A percentile compares a stretch with the other conserved stretches of the same genome.
Evolutionary conservation across 1,140 invertebrate genomes (phyloP).

Genomic region (Megathymus violae): DNA sequence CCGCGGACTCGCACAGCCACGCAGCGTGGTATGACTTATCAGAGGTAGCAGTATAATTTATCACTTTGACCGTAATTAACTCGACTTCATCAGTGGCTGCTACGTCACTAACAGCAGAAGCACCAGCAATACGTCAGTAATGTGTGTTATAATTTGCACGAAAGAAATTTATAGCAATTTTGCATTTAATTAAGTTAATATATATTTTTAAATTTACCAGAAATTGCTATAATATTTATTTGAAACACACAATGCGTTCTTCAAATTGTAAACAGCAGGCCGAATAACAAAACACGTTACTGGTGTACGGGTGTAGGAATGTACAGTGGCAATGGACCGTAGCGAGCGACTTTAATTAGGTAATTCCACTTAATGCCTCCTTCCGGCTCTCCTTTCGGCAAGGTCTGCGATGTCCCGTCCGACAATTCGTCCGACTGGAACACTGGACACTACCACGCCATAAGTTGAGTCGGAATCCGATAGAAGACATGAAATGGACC

Average conservation of each 20-base stretch:
- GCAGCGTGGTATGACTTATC: conserved; percentile 23
- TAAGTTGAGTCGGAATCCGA: not conserved
- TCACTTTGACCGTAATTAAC: not conserved
- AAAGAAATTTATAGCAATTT: conserved; percentile 15
- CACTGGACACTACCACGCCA: too few species aligned
- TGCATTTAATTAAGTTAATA: not conserved
- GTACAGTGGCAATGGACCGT: conserved; percentile 25
- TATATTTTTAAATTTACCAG: not conserved
- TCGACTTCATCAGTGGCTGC: not conserved
- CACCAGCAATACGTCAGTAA: conserved; percentile 37
- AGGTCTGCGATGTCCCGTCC: too few species aligned
- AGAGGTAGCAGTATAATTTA: conserved; percentile 23
- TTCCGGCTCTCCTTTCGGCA: conserved; percentile 38
- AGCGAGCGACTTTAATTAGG: conserved; percentile 36
- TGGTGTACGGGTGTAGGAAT: conserved; percentile 25
- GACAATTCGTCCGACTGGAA: too few species aligned
- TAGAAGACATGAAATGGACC: conserved; percentile 24
- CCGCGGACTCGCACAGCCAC: too few species aligned
- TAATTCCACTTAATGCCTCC: conserved; percentile 47
- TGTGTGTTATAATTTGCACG: conserved; percentile 38
- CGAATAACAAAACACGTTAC: conserved; percentile 24
- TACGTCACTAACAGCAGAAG: not conserved
- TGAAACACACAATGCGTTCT: not conserved
- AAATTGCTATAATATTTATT: not conserved
- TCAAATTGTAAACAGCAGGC: not conserved